These are phyloP conservation scores for Agriopis leucophaearia DNA, from an alignment of 2,888 invertebrate genomes.

Conservation along the genomic window DNA sequence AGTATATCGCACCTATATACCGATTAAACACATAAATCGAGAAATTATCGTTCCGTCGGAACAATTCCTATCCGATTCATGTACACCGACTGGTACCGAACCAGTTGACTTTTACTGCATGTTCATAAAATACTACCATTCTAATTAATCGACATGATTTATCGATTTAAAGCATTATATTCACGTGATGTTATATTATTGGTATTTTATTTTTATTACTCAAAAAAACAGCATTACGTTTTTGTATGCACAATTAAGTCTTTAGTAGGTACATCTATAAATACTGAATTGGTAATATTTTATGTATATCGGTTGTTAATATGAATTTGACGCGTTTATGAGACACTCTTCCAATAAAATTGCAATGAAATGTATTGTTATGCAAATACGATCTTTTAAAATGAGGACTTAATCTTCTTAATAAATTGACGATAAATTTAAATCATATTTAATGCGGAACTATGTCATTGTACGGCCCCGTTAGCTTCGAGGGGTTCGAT, in stretches of 20 bases:
- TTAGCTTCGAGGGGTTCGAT: too few relatives aligned
- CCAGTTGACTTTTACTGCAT: constrained; percentile 13
- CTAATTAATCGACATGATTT: background rate
- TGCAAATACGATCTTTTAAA: background rate
- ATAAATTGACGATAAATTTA: background rate
- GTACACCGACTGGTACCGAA: constrained; percentile 6
- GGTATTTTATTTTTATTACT: background rate
- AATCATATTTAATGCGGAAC: background rate
- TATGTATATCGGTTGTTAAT: background rate
- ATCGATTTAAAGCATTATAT: background rate
- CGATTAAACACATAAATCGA: constrained; percentile 41
- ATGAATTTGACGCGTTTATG: background rate
- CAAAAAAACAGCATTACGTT: background rate
- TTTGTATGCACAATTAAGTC: background rate
- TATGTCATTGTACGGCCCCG: too few relatives aligned
- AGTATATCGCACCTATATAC: background rate
- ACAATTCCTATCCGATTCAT: constrained; percentile 1
- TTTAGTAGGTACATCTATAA: too few relatives aligned
- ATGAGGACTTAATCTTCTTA: background rate
- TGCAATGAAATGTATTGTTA: background rate
- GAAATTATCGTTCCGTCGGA: constrained; percentile 1
- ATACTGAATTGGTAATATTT: background rate
- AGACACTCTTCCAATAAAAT: background rate
- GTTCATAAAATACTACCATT: constrained; percentile 3
- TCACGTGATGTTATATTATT: background rate